Evolutionary conservation across 2,888 invertebrate genomes (phyloP).

Genomic region (Drosophila parthenogenetica): DNA sequence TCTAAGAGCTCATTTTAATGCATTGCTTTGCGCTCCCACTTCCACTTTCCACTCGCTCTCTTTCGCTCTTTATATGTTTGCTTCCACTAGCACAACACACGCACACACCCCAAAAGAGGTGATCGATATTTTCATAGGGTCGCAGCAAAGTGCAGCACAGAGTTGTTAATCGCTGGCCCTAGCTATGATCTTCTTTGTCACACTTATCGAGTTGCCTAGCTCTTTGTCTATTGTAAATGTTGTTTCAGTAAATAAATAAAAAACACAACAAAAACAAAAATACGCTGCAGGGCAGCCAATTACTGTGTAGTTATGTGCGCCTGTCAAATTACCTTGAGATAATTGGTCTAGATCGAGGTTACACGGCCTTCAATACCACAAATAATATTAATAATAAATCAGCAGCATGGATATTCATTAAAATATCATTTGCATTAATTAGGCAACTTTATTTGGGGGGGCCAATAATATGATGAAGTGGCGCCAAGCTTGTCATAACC

Average conservation of each 20-base stretch:
- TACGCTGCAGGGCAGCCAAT: constrained; percentile 41
- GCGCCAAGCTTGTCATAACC: constrained; percentile 80
- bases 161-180: constrained; percentile 35
- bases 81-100: constrained; percentile 4
- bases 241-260: constrained; percentile 32
- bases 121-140: constrained; percentile 79
- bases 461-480: constrained; percentile 59
- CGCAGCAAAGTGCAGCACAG: constrained; percentile 57
- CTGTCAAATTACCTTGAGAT: constrained; percentile 80
- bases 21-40: background rate
- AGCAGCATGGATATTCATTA: constrained; percentile 30
- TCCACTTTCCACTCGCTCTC: background rate
- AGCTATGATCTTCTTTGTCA: constrained; percentile 22
- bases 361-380: constrained; percentile 25
- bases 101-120: constrained; percentile 66
- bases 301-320: constrained; percentile 68
- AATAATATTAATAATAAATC: constrained; percentile 27
- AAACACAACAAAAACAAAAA: constrained; percentile 7
- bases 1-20: background rate
- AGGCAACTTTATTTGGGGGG: constrained; percentile 25
- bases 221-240: constrained; percentile 31
- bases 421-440: constrained; percentile 45
- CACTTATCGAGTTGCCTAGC: constrained; percentile 24
- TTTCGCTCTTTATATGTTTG: background rate
- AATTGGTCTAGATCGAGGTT: constrained; percentile 84